These are phyloP conservation scores for Puntigrus tetrazona DNA, from an alignment of 2,113 vertebrate species.

Conservation along the genomic window DNA sequence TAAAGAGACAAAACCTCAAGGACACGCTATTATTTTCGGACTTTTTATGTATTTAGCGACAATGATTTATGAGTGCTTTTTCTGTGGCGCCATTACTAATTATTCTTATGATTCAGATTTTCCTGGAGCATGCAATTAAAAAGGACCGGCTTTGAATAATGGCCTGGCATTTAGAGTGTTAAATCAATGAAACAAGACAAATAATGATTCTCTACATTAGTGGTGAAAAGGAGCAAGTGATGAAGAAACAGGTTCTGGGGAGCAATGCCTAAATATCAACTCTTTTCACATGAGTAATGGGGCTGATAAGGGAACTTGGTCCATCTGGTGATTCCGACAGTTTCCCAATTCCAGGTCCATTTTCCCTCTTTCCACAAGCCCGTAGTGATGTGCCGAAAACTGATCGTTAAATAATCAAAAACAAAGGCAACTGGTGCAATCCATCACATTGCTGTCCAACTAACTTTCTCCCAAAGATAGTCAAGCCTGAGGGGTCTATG, in stretches of 20 bases:
- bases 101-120: conserved; percentile 46
- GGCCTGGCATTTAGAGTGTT: conserved; percentile 50
- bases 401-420: conserved; percentile 51
- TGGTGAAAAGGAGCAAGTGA: conserved; percentile 43
- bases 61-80: conserved; percentile 44
- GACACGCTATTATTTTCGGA: conserved; percentile 14
- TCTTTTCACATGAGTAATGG: conserved; percentile 52
- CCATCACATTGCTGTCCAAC: conserved; percentile 41
- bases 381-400: conserved; percentile 41
- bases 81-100: conserved; percentile 28
- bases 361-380: conserved; percentile 25
- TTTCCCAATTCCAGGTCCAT: conserved; percentile 37
- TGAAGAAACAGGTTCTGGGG: conserved; percentile 39
- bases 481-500: background rate
- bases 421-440: conserved; percentile 33
- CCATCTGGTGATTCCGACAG: conserved; percentile 32
- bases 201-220: conserved; percentile 48
- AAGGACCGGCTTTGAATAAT: conserved; percentile 47
- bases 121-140: conserved; percentile 43
- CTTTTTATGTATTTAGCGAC: conserved; percentile 18
- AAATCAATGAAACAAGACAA: conserved; percentile 59
- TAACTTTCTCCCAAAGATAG: conserved; percentile 40
- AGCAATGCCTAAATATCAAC: conserved; percentile 47
- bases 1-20: conserved; percentile 1
- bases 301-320: conserved; percentile 13